Base-by-base conservation (phyloP, 35 echinoderm and acorn worm species). In the Eucidaris tribuloides region DNA sequence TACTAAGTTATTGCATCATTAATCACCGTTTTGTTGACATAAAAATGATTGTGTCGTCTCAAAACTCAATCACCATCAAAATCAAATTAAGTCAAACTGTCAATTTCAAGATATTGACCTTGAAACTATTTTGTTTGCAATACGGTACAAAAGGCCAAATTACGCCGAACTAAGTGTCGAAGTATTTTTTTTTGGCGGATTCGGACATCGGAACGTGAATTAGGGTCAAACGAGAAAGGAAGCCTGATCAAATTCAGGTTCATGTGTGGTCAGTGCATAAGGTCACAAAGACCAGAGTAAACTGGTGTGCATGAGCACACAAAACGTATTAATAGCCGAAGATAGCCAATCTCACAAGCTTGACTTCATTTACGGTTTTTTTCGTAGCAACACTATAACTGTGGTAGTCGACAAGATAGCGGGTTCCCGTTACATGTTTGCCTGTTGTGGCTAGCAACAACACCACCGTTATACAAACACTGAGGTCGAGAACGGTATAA, bases 401-500 rank as follows among this genome's bases (percentile, higher is more conserved):
- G 24, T 74, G 68, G 68, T 74, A 74, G 68, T 40, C 41, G 68
- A 74, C 68, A 74, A 35, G 68, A 44, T 41, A 41, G 11, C 7
- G 24, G 38, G 41, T 6, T 44, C 30, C 28, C 28, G 22, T 74
- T 38, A 42, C 33, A 20, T 74, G 68, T 74, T 74, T 74, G 37
- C 68, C 33, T 74, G 68, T 74, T 74, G 68, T 35, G 44, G 68
- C 40, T 74, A 74, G 68, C 68, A 74, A 74, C 68, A 74, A 74
- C 30, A 74, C 38, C 68, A 74, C 68, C 38, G 34, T 74, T 74
- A 74, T n/a, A 74, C 68, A 74, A 74, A 74, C 41, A 74, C 35
- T 17, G 39, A 7, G 37, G 28, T 74, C 20, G n/a, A 24, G 44
- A 20, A 22, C 68, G 68, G 40, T 74, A 74, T 74, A 43, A 74